Percentiles rank a stretch among this genome's conserved stretches.
Conservation (phyloP, 1,140 invertebrate species). For the Cyphomyrmex costatus region DNA sequence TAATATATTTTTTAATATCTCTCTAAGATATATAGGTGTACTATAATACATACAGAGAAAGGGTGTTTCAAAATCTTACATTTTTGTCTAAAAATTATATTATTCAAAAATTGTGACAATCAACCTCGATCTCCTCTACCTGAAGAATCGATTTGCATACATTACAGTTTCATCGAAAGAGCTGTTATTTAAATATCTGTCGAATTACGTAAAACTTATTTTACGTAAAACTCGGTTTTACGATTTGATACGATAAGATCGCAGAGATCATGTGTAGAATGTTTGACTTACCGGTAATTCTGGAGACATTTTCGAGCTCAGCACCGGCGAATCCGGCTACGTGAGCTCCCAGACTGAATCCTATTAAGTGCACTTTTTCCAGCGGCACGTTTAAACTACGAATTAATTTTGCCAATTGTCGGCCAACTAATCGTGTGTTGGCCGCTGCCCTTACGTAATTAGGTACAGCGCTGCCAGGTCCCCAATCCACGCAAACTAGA, state of each 20-base stretch:
- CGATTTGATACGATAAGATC: not conserved
- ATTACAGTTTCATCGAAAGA: not conserved
- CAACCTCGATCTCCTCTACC: not conserved
- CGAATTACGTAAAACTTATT: not conserved
- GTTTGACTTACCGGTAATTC: constrained; percentile 92
- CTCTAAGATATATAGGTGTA: too few relatives aligned
- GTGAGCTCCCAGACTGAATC: constrained; percentile 96
- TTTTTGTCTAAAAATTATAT: too few relatives aligned
- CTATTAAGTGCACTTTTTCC: constrained; percentile 94
- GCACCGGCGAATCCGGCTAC: constrained; percentile 97
- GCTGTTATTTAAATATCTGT: not conserved
- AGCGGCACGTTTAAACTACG: constrained; percentile 87
- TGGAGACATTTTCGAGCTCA: constrained; percentile 92
- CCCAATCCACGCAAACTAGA: constrained; percentile 98
- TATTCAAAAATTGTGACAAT: too few relatives aligned
- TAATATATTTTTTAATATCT: too few relatives aligned
- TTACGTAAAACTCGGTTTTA: not conserved
- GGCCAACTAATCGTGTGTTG: constrained; percentile 96
- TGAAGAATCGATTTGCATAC: not conserved
- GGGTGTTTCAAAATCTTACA: too few relatives aligned
- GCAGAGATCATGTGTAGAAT: not conserved
- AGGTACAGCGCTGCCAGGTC: constrained; percentile 95
- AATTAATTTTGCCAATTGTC: constrained; percentile 93
- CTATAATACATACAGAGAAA: too few relatives aligned
- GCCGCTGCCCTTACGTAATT: constrained; percentile 97